Conservation (phyloP, 2,888 invertebrate genomes). For the Drosophila dives region DNA sequence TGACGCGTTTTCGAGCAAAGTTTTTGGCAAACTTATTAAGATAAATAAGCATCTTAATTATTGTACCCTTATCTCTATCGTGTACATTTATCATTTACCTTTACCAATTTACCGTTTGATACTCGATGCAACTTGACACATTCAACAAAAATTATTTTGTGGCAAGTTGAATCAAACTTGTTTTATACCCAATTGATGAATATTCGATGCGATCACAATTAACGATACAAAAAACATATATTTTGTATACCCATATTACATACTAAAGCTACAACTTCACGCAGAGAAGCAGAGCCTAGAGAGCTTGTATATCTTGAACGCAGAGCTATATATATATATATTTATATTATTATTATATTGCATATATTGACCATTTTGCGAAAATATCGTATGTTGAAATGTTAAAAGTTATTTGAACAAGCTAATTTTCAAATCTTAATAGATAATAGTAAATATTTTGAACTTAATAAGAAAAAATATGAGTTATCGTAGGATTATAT, state of each 20-base stretch:
- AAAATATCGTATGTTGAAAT: neutral
- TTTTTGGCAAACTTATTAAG: constrained; percentile 38
- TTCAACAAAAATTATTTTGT: neutral
- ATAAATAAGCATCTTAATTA: constrained; percentile 13
- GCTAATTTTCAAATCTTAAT: neutral
- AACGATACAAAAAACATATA: neutral
- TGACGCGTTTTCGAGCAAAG: constrained; percentile 71
- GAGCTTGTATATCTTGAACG: constrained; percentile 11
- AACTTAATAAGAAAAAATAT: neutral
- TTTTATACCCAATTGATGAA: neutral
- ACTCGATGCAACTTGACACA: constrained; percentile 6
- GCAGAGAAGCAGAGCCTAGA: constrained; percentile 23
- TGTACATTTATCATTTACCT: constrained; percentile 15
- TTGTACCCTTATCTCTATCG: constrained; percentile 5
- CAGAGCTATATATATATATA: constrained; percentile 8
- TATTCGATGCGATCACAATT: neutral
- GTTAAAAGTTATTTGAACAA: neutral
- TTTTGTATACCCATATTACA: neutral
- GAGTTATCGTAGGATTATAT: neutral
- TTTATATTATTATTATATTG: neutral
- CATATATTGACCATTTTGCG: neutral
- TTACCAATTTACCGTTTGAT: neutral
- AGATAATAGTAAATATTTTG: neutral
- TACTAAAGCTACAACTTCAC: constrained; percentile 37
- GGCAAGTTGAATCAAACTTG: neutral